These are phyloP conservation scores for Triops cancriformis DNA, from an alignment of 1,140 invertebrate species.

Conservation along the genomic window DNA sequence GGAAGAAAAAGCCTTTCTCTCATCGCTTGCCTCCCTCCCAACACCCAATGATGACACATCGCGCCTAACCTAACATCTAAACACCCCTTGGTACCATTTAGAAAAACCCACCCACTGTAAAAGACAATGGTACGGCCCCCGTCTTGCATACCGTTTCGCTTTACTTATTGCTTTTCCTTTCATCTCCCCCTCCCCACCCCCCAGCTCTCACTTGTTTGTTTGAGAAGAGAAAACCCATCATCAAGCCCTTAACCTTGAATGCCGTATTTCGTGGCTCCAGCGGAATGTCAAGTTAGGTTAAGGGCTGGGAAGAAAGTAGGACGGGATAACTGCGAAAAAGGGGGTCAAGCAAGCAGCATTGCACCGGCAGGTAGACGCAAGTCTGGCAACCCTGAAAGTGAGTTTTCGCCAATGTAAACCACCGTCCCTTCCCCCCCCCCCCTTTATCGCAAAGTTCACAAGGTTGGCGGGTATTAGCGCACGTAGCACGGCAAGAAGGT, in stretches of 20 bases:
- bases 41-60: not conserved
- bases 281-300: not conserved
- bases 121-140: not conserved
- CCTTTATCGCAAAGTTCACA: too few relatives aligned
- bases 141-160: not conserved
- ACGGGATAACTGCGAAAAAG: not conserved
- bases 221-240: not conserved
- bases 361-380: not conserved
- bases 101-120: not conserved
- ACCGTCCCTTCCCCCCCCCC: too few relatives aligned
- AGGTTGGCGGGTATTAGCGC: too few relatives aligned
- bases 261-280: not conserved
- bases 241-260: not conserved
- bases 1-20: too few relatives aligned
- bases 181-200: not conserved
- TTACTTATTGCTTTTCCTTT: not conserved
- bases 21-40: too few relatives aligned
- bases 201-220: not conserved
- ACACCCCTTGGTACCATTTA: not conserved
- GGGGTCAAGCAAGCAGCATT: not conserved
- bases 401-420: not conserved
- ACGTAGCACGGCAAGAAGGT: too few relatives aligned
- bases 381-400: not conserved
- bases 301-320: not conserved
- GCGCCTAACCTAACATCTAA: not conserved